phyloP scores from a whole-genome alignment of 2,888 invertebrate species.

The Abrostola tripartita region DNA sequence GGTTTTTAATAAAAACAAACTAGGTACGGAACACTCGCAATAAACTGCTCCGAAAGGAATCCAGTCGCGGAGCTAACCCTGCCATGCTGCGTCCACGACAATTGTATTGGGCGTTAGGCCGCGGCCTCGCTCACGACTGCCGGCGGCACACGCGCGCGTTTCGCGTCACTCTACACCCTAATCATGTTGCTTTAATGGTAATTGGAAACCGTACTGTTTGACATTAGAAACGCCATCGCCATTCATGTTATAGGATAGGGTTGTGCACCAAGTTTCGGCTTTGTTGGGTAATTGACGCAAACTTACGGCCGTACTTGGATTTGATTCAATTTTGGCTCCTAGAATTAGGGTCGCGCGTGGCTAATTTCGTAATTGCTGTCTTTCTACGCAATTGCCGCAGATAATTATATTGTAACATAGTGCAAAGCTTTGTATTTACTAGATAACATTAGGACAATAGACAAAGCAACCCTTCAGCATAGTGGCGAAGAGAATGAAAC shows the following conservation, averaged over 20 bases:
- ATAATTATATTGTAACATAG: no score
- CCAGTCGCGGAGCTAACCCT: slow-evolving; percentile 25
- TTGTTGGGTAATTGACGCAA: slow-evolving; percentile 16
- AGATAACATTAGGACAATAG: no score
- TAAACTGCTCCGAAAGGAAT: slow-evolving; percentile 17
- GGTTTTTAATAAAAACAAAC: slow-evolving; percentile 31
- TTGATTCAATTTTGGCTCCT: slow-evolving; percentile 13
- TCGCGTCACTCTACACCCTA: slow-evolving; percentile 3
- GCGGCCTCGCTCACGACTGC: neutral
- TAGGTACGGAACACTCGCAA: slow-evolving; percentile 12
- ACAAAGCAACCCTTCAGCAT: no score
- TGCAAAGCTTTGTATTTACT: no score
- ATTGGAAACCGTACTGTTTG: slow-evolving; percentile 41
- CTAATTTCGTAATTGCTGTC: no score
- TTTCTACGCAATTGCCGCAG: no score
- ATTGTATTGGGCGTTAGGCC: slow-evolving; percentile 15
- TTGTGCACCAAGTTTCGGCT: slow-evolving; percentile 23
- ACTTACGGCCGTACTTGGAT: slow-evolving; percentile 8
- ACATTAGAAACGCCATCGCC: slow-evolving; percentile 37
- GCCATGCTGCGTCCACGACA: neutral
- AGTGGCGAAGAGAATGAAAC: no score
- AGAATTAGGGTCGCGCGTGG: neutral
- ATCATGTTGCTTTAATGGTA: slow-evolving; percentile 36
- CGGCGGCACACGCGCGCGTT: neutral
- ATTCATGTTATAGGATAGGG: slow-evolving; percentile 34